phyloP scores from a whole-genome alignment of 23 tunicate species.

The Phallusia fumigata region DNA sequence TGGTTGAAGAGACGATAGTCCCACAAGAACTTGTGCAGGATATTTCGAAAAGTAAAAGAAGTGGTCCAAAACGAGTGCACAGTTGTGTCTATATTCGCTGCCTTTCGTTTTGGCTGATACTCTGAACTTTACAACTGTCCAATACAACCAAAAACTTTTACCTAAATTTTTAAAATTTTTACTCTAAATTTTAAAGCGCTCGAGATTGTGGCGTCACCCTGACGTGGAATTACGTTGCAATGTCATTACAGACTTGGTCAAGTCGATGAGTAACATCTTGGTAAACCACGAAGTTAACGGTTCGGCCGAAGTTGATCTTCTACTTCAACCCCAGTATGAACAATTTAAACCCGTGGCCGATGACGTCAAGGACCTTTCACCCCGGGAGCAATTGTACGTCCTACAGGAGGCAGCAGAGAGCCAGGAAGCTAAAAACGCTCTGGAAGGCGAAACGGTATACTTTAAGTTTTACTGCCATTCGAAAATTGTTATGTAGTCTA shows the following conservation, averaged over 20 bases:
- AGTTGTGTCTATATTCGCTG: no score
- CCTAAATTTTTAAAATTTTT: no score
- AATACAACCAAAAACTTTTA: no score
- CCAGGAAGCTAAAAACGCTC: conserved; percentile 20
- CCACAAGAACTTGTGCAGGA: neutral
- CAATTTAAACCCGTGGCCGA: conserved; percentile 43
- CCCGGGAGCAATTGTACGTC: conserved; percentile 34
- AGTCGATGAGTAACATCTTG: neutral
- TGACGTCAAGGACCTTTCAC: conserved; percentile 38
- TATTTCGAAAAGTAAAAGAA: neutral
- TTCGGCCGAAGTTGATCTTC: neutral
- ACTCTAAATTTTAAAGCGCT: no score
- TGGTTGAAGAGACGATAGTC: neutral
- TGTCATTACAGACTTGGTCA: neutral
- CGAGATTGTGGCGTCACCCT: no score
- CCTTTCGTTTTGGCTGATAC: no score
- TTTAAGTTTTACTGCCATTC: no score
- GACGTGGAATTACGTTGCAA: no score
- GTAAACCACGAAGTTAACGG: neutral
- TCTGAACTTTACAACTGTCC: no score
- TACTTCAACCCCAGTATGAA: conserved; percentile 30
- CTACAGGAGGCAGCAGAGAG: conserved; percentile 1
- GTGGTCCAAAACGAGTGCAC: no score
- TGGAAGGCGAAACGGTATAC: no score
- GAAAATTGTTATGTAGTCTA: no score